phyloP scores from a whole-genome alignment of 2,113 vertebrate species.

The Hiodon alosoides region DNA sequence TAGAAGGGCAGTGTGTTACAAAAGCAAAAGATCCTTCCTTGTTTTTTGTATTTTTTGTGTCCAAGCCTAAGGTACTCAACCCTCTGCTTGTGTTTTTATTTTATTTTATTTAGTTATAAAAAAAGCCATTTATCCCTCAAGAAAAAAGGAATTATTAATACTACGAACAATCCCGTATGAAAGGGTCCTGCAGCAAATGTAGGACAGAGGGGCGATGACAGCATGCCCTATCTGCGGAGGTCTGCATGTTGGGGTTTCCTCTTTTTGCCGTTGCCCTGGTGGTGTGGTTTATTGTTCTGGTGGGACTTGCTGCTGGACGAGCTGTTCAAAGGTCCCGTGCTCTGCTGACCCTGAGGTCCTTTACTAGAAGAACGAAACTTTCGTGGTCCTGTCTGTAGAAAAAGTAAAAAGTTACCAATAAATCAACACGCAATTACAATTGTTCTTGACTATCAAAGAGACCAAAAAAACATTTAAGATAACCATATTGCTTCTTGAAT shows the following conservation, averaged over 20 bases:
- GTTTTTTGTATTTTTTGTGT: constrained; percentile 45
- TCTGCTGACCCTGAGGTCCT: constrained; percentile 77
- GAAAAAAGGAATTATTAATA: constrained; percentile 34
- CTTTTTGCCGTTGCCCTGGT: constrained; percentile 86
- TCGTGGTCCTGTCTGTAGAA: constrained; percentile 65
- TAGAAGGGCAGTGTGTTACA: constrained; percentile 38
- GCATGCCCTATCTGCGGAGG: constrained; percentile 83
- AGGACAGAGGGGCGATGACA: constrained; percentile 34
- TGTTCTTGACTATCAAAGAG: neutral
- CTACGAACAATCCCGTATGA: constrained; percentile 45
- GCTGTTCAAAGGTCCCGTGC: constrained; percentile 66
- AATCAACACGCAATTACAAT: neutral
- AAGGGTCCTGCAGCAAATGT: constrained; percentile 46
- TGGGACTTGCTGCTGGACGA: constrained; percentile 74
- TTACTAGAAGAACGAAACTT: constrained; percentile 79
- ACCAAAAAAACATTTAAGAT: neutral
- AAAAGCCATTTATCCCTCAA: constrained; percentile 42
- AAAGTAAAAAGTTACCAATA: constrained; percentile 2
- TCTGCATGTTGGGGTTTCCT: constrained; percentile 92
- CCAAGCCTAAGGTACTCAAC: constrained; percentile 44
- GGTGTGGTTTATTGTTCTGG: constrained; percentile 80
- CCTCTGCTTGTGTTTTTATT: constrained; percentile 34
- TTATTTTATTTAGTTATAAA: constrained; percentile 35
- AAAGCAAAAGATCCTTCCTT: constrained; percentile 49
- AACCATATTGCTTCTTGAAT: too few species aligned